Evolutionary conservation across 2,113 vertebrate genomes (phyloP), one percentile per base, ranked within the genome.

Genomic region (Edolisoma coerulescens): DNA sequence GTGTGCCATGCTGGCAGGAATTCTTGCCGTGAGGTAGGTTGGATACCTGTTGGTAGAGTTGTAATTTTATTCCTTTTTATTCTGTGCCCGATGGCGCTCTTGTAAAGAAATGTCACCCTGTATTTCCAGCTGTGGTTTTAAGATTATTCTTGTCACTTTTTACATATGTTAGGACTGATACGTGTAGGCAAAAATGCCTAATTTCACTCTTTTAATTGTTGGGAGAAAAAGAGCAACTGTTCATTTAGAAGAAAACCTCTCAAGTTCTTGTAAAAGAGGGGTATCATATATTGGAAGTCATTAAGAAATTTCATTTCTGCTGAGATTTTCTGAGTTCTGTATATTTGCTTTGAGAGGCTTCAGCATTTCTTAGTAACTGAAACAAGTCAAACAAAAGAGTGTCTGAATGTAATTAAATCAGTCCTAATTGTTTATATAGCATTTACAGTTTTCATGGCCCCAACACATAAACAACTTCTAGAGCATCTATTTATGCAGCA

Each of bases 331-430:
- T 57, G 54, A 89, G 19, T 82, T 95, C 37, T 71, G 26, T 45
- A 28, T 83, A 87, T 87, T 94, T 94, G 24, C 65, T 87, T 87
- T 90, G 53, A 82, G 42, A 89, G 10, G 64, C 47, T 79, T 82
- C 53, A 77, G 32, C 15, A 88, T 76, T 91, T 87, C 74, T 96
- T 81, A 95, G 82, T 91, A 89, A 87, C 76, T 79, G 33, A 95
- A 93, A 91, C 26, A 9, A 89, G 73, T 42, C 41, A 93, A 90
- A 83, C 30, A 76, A 78, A 84, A 13, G 82, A 63, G 22, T 17
- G 26, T 57, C 59, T 71, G 64, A 88, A 70, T 35, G 27, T 93
- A 81, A 96, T 94, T 93, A 89, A 90, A 95, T 79, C n/a, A 94
- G 50, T 71, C 53, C 22, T 85, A 71, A 90, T 77, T 84, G 39